phyloP scores from a whole-genome alignment of 2,113 vertebrate species.

The Pantherophis guttatus region DNA sequence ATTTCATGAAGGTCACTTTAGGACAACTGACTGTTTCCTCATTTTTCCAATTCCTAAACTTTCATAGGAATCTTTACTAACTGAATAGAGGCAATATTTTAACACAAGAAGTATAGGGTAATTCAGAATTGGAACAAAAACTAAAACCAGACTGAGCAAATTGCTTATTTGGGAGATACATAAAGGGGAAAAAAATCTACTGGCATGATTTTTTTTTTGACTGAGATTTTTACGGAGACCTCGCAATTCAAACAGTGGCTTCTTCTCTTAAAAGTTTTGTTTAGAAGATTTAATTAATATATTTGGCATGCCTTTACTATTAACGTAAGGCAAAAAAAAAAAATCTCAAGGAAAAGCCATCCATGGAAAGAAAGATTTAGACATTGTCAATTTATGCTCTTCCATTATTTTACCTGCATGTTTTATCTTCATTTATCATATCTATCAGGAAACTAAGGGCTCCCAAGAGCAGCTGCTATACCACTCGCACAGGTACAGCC shows the following conservation, averaged over 20 bases:
- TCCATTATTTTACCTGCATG: conserved; percentile 25
- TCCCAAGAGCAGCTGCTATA: conserved; percentile 14
- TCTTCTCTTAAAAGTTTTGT: conserved; percentile 7
- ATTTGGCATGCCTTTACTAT: conserved; percentile 53
- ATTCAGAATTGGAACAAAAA: not conserved
- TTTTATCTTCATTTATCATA: conserved; percentile 2
- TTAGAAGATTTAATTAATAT: conserved; percentile 54
- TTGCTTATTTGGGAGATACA: not conserved
- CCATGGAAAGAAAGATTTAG: conserved; percentile 51
- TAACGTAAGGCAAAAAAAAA: conserved; percentile 45
- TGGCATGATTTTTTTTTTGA: not conserved
- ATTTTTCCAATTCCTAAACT: not conserved
- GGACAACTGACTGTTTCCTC: no score
- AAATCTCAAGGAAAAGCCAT: conserved; percentile 44
- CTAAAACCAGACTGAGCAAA: not conserved
- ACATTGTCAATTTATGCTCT: rapidly evolving
- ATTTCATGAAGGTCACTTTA: not conserved
- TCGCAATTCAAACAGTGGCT: not conserved
- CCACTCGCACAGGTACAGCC: not conserved
- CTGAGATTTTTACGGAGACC: not conserved
- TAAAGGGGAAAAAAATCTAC: not conserved
- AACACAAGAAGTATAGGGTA: not conserved
- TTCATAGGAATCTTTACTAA: not conserved
- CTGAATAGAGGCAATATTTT: not conserved
- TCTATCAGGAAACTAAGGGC: not conserved